phyloP scores from a whole-genome alignment of 2,888 invertebrate genomes.

The Drosophila pegasa region DNA sequence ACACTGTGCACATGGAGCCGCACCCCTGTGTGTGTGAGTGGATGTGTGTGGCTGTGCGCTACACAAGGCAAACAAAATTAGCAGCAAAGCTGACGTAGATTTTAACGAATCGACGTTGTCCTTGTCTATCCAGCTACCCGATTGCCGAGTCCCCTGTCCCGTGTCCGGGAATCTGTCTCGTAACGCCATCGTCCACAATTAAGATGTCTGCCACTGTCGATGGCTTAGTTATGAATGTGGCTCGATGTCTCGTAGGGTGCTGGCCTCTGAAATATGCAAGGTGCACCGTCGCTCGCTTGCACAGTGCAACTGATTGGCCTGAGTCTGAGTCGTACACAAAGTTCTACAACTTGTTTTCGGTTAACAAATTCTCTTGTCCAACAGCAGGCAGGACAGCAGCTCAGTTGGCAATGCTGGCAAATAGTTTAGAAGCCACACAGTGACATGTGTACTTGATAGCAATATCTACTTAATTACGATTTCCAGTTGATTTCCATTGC shows the following conservation, averaged over 20 bases:
- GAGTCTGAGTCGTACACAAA: slow-evolving; percentile 44
- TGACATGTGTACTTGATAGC: slow-evolving; percentile 1
- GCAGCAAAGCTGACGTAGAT: slow-evolving; percentile 69
- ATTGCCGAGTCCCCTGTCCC: slow-evolving; percentile 14
- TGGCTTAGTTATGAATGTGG: slow-evolving; percentile 57
- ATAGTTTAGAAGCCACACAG: neutral
- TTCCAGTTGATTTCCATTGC: neutral
- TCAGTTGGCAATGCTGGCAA: neutral
- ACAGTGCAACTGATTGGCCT: slow-evolving; percentile 25
- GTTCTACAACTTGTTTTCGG: slow-evolving; percentile 47
- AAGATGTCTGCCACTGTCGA: slow-evolving; percentile 43
- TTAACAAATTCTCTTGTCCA: slow-evolving; percentile 32
- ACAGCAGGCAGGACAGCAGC: slow-evolving; percentile 31
- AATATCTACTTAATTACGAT: slow-evolving; percentile 9
- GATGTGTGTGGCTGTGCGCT: slow-evolving; percentile 31
- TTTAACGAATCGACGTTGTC: slow-evolving; percentile 69
- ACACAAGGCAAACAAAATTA: slow-evolving; percentile 74
- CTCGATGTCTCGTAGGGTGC: slow-evolving; percentile 9
- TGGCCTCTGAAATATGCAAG: neutral
- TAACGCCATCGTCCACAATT: slow-evolving; percentile 45
- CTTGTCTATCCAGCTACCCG: slow-evolving; percentile 4
- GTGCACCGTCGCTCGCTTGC: neutral
- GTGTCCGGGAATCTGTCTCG: slow-evolving; percentile 20
- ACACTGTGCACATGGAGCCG: slow-evolving; percentile 38
- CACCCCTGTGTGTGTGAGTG: slow-evolving; percentile 16